A percentile compares a stretch with the other conserved stretches of the same genome.
These are phyloP conservation scores for Euwallacea fornicatus DNA, from an alignment of 1,140 invertebrate genomes.

Conservation along the genomic window DNA sequence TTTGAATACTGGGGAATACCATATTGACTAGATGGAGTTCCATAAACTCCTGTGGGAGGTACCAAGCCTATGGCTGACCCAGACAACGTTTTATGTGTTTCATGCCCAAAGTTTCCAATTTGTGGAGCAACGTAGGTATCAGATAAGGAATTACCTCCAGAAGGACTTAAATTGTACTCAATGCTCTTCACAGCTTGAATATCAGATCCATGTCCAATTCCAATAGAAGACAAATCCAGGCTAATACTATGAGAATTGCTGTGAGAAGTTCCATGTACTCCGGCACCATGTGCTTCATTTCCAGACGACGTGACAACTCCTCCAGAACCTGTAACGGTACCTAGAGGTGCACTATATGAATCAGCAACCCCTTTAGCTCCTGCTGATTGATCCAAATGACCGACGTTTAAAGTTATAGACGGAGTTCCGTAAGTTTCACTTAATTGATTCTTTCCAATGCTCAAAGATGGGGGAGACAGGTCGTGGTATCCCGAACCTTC, in stretches of 20 bases:
- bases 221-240: constrained; percentile 41
- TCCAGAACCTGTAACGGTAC: constrained; percentile 52
- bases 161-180: constrained; percentile 55
- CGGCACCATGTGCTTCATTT: constrained; percentile 40
- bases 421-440: constrained; percentile 34
- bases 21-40: constrained; percentile 58
- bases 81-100: constrained; percentile 10
- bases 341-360: constrained; percentile 52
- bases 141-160: constrained; percentile 32
- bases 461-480: constrained; percentile 55
- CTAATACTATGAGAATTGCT: constrained; percentile 15
- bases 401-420: constrained; percentile 20
- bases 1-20: constrained; percentile 58
- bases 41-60: constrained; percentile 60
- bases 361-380: constrained; percentile 47
- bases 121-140: constrained; percentile 59
- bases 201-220: constrained; percentile 46
- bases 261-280: neutral
- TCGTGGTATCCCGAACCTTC: constrained; percentile 44
- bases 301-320: constrained; percentile 48
- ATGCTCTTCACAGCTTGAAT: constrained; percentile 56
- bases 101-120: constrained; percentile 7
- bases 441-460: constrained; percentile 20
- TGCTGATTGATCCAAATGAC: constrained; percentile 27
- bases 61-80: constrained; percentile 56